These are phyloP conservation scores for Anthopleura xanthogrammica DNA, from an alignment of 92 coral and sea anemone genomes.

Conservation along the genomic window DNA sequence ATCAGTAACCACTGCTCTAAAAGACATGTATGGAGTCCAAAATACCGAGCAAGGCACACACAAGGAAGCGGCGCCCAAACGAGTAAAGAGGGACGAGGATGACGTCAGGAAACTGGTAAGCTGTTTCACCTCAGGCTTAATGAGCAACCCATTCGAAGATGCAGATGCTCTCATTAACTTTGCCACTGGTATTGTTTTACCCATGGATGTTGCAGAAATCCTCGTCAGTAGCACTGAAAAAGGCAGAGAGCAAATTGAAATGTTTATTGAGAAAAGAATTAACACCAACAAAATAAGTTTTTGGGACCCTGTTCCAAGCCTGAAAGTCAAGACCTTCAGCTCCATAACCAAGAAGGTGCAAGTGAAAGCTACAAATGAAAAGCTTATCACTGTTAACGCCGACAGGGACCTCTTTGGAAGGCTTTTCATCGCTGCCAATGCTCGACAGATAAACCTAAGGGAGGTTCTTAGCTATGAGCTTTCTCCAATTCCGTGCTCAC, in stretches of 20 bases:
- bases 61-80: constrained; percentile 24
- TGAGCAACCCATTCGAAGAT: constrained; percentile 42
- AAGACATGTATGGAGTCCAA: constrained; percentile 31
- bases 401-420: constrained; percentile 25
- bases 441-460: constrained; percentile 27
- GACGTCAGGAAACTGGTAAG: constrained; percentile 30
- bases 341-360: neutral
- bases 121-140: constrained; percentile 31
- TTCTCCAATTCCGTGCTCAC: constrained; percentile 18
- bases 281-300: constrained; percentile 43
- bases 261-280: neutral
- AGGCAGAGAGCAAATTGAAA: constrained; percentile 15
- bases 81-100: constrained; percentile 28
- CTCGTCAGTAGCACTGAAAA: constrained; percentile 17
- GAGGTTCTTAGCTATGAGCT: constrained; percentile 33
- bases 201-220: neutral
- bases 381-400: too few relatives aligned
- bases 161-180: constrained; percentile 21
- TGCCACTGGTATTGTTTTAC: constrained; percentile 33
- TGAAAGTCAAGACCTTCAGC: constrained; percentile 39
- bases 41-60: constrained; percentile 26
- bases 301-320: constrained; percentile 48
- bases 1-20: constrained; percentile 46
- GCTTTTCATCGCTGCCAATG: constrained; percentile 24
- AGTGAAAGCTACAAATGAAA: too few relatives aligned